Evolutionary conservation across 2,888 invertebrate genomes (phyloP), one percentile per base, ranked within the genome.

Genomic region (Mesochorus sp.): DNA sequence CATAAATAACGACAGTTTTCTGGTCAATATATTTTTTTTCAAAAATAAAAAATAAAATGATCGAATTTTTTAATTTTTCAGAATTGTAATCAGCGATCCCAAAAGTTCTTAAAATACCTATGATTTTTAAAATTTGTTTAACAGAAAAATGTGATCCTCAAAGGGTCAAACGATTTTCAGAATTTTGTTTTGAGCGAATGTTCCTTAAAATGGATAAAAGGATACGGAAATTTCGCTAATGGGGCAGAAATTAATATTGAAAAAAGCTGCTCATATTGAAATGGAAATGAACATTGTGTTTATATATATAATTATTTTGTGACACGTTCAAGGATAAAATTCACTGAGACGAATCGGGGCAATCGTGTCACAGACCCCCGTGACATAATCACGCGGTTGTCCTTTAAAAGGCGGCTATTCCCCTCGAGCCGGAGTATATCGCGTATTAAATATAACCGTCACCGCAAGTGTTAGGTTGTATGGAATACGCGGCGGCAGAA

Each of bases 391-490:
- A 34, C 21, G 6, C 47, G 62, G 47, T 47, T 51, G 66, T 78
- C 70, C 74, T 78, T 78, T 74, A 74, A 68, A n/a, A 78, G 64
- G 64, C 59, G 70, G 70, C 44, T 53, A 44, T 66, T 77, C 59
- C 59, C 51, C 64, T 51, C 71, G 66, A 47, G 6, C 19, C 28
- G 39, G 31, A 1, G 12, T 39, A 5, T 44, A 49, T 3, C 17
- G 31, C 47, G n/a, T 37, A 37, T n/a, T n/a, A 34, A 31, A 34
- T 37, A 64, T 66, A 39, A 39, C n/a, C 37, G 26, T 66, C 53
- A 42, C 19, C n/a, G 42, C 17, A 2, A 8, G 1, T 3, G 21
- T 37, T n/a, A n/a, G 34, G 28, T 6, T n/a, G 31, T 31, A 8
- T 5, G 10, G n/a, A n/a, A n/a, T 26, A 5, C 39, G 39, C 44